These are phyloP conservation scores for Pterocles burchelli DNA, from an alignment of 2,113 vertebrate genomes.

Conservation along the genomic window DNA sequence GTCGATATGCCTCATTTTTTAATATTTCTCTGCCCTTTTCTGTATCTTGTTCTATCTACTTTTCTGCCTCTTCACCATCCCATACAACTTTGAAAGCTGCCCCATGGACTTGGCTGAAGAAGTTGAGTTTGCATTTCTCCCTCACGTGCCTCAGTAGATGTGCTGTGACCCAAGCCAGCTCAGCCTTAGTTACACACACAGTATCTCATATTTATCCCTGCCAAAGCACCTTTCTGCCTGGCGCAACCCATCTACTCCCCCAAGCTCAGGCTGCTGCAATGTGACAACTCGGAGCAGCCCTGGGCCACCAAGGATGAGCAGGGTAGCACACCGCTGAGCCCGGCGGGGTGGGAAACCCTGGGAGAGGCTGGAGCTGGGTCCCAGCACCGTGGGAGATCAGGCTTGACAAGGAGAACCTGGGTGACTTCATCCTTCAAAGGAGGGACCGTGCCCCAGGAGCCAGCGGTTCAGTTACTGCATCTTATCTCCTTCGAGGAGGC, in stretches of 20 bases:
- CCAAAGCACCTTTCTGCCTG: neutral
- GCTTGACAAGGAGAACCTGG: neutral
- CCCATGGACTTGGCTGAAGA: neutral
- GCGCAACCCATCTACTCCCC: neutral
- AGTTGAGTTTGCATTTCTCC: neutral
- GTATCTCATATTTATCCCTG: neutral
- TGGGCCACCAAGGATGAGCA: neutral
- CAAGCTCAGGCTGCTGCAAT: neutral
- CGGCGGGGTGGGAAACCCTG: neutral
- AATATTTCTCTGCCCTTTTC: neutral
- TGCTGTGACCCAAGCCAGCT: neutral
- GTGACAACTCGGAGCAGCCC: neutral
- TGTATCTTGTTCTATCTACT: neutral
- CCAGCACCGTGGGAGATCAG: neutral
- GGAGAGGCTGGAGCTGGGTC: conserved; percentile 6
- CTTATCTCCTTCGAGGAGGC: neutral
- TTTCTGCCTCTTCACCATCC: neutral
- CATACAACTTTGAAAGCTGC: neutral
- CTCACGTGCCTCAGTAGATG: rapidly evolving
- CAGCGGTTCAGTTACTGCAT: neutral
- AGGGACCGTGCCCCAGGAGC: neutral
- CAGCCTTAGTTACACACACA: neutral
- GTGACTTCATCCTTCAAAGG: conserved; percentile 41
- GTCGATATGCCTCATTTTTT: neutral
- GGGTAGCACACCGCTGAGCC: neutral